These are phyloP conservation scores for Emys orbicularis DNA, from an alignment of 2,797 vertebrate genomes.

Conservation along the genomic window DNA sequence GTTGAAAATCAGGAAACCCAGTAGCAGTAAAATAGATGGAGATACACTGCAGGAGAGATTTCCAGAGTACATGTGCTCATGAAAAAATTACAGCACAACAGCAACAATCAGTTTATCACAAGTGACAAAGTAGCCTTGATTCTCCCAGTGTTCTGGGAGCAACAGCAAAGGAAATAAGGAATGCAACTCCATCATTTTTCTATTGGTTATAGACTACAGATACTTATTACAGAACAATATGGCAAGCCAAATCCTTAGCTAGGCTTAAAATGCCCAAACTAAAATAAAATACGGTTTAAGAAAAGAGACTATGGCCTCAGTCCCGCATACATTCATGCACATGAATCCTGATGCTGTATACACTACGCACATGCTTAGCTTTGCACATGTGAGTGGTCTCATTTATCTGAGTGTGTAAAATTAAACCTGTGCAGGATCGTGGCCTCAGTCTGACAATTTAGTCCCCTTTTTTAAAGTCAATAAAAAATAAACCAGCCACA, in stretches of 20 bases:
- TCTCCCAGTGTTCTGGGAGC: not conserved
- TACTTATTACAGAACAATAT: not conserved
- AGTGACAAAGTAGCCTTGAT: not conserved
- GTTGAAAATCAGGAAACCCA: not conserved
- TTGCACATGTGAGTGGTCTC: not conserved
- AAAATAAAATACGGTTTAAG: not conserved
- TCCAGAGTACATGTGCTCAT: not conserved
- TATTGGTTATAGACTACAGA: not conserved
- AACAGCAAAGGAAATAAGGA: not conserved
- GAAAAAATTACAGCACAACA: not conserved
- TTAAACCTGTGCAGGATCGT: not conserved
- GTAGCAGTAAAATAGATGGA: not conserved
- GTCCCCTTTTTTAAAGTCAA: not conserved
- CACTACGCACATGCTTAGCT: not conserved
- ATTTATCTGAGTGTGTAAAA: not conserved
- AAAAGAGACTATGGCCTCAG: rapidly evolving
- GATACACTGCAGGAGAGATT: not conserved
- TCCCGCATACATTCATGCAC: not conserved
- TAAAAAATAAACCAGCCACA: not conserved
- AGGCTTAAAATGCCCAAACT: not conserved
- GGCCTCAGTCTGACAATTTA: not conserved
- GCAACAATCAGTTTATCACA: not conserved
- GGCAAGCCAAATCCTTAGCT: not conserved
- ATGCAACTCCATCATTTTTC: not conserved
- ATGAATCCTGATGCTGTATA: not conserved